phyloP scores from a whole-genome alignment of 2,888 invertebrate genomes.

The Cyrtodaria siliqua region DNA sequence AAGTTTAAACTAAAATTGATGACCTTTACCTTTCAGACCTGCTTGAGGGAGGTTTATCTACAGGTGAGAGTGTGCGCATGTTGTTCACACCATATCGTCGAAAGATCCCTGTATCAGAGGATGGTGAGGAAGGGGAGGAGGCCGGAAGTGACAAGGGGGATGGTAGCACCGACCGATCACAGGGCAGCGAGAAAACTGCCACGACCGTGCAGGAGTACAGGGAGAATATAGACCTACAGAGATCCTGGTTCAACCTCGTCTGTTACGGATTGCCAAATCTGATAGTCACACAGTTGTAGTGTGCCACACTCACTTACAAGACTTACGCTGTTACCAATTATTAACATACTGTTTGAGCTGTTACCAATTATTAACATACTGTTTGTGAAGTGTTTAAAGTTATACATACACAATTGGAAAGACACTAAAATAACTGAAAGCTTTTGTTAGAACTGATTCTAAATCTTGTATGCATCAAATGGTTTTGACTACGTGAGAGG shows the following conservation, averaged over 20 bases:
- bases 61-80: constrained; percentile 79
- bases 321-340: too few species aligned
- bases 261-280: constrained; percentile 85
- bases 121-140: constrained; percentile 67
- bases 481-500: too few species aligned
- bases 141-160: constrained; percentile 61
- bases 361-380: too few species aligned
- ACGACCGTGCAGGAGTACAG: constrained; percentile 54
- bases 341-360: too few species aligned
- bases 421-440: too few species aligned
- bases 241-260: constrained; percentile 83
- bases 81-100: constrained; percentile 75
- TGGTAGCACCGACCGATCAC: constrained; percentile 40
- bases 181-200: constrained; percentile 33
- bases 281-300: constrained; percentile 78
- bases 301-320: background rate
- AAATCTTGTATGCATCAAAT: too few species aligned
- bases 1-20: too few species aligned
- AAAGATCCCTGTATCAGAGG: constrained; percentile 61
- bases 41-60: constrained; percentile 80
- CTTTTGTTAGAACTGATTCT: too few species aligned
- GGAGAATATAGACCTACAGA: constrained; percentile 61
- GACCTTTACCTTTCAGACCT: constrained; percentile 79
- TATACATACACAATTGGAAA: too few species aligned
- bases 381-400: too few species aligned